phyloP scores from a whole-genome alignment of 2,797 vertebrate species.

The Sebastes glaucus region DNA sequence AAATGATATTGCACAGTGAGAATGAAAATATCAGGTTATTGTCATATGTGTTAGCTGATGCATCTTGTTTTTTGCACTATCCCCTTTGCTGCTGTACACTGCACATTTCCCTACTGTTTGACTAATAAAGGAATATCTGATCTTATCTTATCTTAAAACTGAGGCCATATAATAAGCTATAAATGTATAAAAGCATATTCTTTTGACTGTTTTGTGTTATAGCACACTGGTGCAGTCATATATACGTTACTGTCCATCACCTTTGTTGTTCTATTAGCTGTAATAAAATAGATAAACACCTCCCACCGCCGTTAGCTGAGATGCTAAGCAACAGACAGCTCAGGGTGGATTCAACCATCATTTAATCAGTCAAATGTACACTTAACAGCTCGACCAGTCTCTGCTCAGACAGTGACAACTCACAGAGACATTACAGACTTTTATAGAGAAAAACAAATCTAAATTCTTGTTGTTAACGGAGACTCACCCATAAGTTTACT shows the following conservation, averaged over 20 bases:
- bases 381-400: background rate
- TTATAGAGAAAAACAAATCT: rapidly evolving
- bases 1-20: too few species aligned
- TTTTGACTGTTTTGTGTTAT: background rate
- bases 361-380: background rate
- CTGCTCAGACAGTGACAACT: too few species aligned
- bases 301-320: slow-evolving; percentile 37
- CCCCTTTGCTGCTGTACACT: too few species aligned
- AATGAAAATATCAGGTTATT: too few species aligned
- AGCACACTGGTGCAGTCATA: background rate
- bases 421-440: background rate
- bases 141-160: background rate
- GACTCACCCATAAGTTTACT: slow-evolving; percentile 64
- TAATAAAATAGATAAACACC: background rate
- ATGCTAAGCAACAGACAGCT: slow-evolving; percentile 42
- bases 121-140: too few species aligned
- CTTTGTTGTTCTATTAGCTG: background rate
- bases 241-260: background rate
- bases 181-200: rapidly evolving
- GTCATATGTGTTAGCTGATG: too few species aligned
- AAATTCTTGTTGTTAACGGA: background rate
- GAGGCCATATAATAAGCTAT: background rate
- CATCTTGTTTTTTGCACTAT: too few species aligned
- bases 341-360: background rate
- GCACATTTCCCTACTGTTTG: rapidly evolving